Conservation (phyloP, 2,113 vertebrate species). For the Ammospiza nelsoni region DNA sequence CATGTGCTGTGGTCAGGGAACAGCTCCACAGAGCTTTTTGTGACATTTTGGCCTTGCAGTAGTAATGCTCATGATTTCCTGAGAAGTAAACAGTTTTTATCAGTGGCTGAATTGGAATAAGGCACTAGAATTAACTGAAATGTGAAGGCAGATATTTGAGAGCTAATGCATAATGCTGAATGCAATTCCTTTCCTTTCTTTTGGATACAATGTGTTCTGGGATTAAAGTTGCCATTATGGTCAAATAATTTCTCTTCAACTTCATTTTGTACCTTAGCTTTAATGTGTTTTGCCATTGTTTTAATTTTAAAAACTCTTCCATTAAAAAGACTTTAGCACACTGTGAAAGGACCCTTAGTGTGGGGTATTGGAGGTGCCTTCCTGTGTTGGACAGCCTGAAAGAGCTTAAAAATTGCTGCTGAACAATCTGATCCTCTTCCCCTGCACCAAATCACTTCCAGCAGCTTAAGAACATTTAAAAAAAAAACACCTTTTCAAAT, state of each 20-base stretch:
- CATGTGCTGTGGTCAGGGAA: background rate
- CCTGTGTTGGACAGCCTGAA: background rate
- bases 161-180: background rate
- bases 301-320: slow-evolving; percentile 29
- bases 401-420: background rate
- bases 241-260: slow-evolving; percentile 16
- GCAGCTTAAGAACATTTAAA: background rate
- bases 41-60: background rate
- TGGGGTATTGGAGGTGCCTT: background rate
- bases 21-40: background rate
- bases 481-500: background rate
- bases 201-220: background rate
- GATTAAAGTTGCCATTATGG: background rate
- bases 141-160: background rate
- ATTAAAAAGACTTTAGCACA: slow-evolving; percentile 15
- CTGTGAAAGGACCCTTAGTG: background rate
- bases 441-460: background rate
- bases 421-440: background rate
- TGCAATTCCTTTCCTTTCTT: background rate
- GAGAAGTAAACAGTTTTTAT: background rate
- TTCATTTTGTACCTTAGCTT: slow-evolving; percentile 23
- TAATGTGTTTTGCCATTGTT: slow-evolving; percentile 37
- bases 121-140: slow-evolving; percentile 9
- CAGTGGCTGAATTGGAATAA: background rate
- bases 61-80: background rate